Base-by-base conservation (phyloP, 2,888 invertebrate species). In the Meiosimyza platycephala region DNA sequence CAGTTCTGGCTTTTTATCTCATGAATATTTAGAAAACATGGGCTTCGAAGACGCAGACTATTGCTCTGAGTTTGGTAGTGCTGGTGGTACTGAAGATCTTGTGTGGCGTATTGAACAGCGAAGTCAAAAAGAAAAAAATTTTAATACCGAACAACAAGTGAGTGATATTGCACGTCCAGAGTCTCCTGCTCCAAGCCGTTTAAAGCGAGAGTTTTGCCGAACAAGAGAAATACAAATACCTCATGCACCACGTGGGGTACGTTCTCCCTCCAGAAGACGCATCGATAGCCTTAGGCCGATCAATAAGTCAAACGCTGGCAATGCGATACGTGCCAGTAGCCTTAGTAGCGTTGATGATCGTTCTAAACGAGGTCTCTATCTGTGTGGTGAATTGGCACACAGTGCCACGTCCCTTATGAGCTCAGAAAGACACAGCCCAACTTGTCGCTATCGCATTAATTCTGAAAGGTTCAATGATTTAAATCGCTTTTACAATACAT, bases 381-480 rank as follows among this genome's bases (percentile, higher is more conserved):
- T 84, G 60, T 85, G 85, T 69, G 82, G 84, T 0, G 86, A 85
- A 12, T 74, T 84, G 51, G 84, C 85, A 0, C 86, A 85, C 68
- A 85, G 85, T 57, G 84, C 84, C 60, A 85, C 85, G 15, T 86
- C 86, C 72, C 90, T 92, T 3, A 91, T 91, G 7, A 78, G 82
- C 50, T 76, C 83, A 66, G 87, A 87, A 74, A 81, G 85, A 5
- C 86, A 87, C 74, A 84, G 84, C 69, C 84, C 85, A 1, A 82
- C 81, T 50, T 87, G 86, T 57, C 81, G 82, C 2, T 86, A 86
- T 78, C 59, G 59, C 6, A 75, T 72, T 28, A 84, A 85, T 28
- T 94, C 94, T 0, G 93, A 93, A 72, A 90, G 94, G 75, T 97
- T 97, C 85, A 91, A 92, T 66, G 95, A 96, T 79, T 88, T 97